Percentiles rank a stretch among this genome's conserved stretches.
Conservation (phyloP, 2,797 vertebrate species). For the Lepus townsendii region DNA sequence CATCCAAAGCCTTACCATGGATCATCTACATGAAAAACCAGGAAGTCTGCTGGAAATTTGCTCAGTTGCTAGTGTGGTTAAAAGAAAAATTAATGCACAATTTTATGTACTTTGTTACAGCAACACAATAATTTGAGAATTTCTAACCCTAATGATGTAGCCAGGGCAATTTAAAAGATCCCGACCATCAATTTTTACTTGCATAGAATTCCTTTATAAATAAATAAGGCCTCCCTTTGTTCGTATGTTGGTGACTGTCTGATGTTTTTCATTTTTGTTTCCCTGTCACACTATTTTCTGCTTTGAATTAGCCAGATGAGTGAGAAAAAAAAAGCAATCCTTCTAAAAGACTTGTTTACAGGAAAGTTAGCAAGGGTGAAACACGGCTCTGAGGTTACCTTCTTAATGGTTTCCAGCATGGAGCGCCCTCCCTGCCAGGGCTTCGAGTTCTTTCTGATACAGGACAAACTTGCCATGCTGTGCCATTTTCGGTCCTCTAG, state of each 20-base stretch:
- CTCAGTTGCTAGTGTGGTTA: background rate
- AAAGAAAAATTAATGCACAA: background rate
- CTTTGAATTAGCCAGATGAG: slow-evolving; percentile 9
- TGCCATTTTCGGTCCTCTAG: slow-evolving; percentile 99
- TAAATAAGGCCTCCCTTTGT: background rate
- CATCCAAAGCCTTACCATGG: background rate
- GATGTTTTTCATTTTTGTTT: background rate
- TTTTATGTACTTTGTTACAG: background rate
- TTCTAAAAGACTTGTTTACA: slow-evolving; percentile 17
- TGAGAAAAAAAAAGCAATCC: background rate
- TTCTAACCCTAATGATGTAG: slow-evolving; percentile 6
- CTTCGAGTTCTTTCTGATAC: slow-evolving; percentile 98
- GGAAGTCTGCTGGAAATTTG: background rate
- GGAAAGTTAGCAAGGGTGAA: background rate
- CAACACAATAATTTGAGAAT: background rate
- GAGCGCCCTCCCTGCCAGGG: slow-evolving; percentile 99
- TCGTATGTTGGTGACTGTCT: background rate
- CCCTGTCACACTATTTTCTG: slow-evolving; percentile 26
- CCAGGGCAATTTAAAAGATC: background rate
- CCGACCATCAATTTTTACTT: background rate
- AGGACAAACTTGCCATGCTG: slow-evolving; percentile 99
- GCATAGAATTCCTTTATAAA: background rate
- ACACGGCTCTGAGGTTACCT: slow-evolving; percentile 89
- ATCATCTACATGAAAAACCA: background rate
- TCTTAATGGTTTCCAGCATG: slow-evolving; percentile 98